Evolutionary conservation across 2,888 invertebrate species (phyloP), one percentile per base, ranked within the genome.

Genomic region (Euzetes globulus): DNA sequence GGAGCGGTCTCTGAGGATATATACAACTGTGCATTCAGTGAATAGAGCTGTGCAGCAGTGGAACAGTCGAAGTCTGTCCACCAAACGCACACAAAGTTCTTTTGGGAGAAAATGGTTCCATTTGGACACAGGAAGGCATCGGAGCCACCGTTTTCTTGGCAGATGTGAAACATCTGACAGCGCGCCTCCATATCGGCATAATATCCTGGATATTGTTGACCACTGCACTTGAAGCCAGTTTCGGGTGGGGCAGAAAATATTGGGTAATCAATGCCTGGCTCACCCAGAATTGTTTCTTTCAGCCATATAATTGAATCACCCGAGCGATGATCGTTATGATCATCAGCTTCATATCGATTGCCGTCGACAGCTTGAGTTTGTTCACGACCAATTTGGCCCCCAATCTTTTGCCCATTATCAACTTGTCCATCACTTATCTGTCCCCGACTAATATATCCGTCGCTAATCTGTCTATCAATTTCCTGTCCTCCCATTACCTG

Each of bases 71-170:
- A 88, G 78, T 87, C 87, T 83, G 86, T 87, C 88, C 88, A 88
- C 88, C 88, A 88, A 79, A 88, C 88, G 78, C 88, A 88, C 1
- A 88, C 88, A 75, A 87, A 84, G 2, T 88, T 84, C 71, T 86
- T 86, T 82, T 88, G 88, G 79, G 88, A 88, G 81, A 89, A 89
- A 27, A 88, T 83, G 13, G 88, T 88, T 75, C 88, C 1, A 88
- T 77, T 77, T 13, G 77, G 77, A 68, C 77, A 77, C 25, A 77
- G 68, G 50, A 77, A 77, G 25, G 72, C 50, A 47, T 77, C 72
- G 15, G 37, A 37, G 17, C 75, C 60, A 9, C 76, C 75, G 47
- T 76, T 58, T 13, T 41, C 72, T 41, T 77, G 77, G 68, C 77
- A 77, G 22, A 77, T 76, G 33, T 77, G 77, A 45, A 77, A 77